These are phyloP conservation scores for Epirrhoe tristata DNA, from an alignment of 2,888 invertebrate species.

Conservation along the genomic window DNA sequence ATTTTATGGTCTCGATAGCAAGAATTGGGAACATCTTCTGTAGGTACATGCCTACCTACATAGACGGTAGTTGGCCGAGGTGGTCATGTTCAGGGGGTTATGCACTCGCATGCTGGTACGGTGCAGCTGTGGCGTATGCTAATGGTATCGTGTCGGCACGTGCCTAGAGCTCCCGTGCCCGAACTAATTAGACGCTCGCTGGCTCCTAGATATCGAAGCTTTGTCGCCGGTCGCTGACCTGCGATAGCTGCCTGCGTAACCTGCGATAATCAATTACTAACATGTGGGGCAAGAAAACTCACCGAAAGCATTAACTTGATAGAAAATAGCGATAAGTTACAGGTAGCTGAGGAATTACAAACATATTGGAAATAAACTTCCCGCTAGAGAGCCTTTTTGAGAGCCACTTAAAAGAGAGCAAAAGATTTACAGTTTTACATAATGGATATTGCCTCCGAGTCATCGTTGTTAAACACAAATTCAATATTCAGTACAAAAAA, in stretches of 20 bases:
- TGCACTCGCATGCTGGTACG: slow-evolving; percentile 1
- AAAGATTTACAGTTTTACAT: no score
- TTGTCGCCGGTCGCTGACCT: slow-evolving; percentile 33
- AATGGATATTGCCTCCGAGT: no score
- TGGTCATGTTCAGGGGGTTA: neutral
- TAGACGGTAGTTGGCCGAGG: neutral
- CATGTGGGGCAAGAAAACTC: neutral
- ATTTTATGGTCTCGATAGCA: no score
- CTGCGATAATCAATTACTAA: slow-evolving; percentile 5
- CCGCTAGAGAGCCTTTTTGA: no score
- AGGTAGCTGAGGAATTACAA: neutral
- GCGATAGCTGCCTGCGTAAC: slow-evolving; percentile 3
- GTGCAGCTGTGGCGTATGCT: slow-evolving; percentile 18
- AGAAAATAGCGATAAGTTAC: no score
- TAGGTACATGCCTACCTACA: no score
- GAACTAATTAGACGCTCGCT: slow-evolving; percentile 29
- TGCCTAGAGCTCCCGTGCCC: slow-evolving; percentile 30
- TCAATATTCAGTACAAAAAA: no score
- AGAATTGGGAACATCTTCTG: no score
- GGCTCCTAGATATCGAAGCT: slow-evolving; percentile 26
- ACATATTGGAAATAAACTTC: no score
- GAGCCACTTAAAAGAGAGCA: no score
- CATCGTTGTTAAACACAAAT: no score
- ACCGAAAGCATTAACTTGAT: no score
- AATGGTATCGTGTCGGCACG: slow-evolving; percentile 29